Evolutionary conservation across 2,113 vertebrate genomes (phyloP), one percentile per base, ranked within the genome.

Genomic region (Lates calcarifer): DNA sequence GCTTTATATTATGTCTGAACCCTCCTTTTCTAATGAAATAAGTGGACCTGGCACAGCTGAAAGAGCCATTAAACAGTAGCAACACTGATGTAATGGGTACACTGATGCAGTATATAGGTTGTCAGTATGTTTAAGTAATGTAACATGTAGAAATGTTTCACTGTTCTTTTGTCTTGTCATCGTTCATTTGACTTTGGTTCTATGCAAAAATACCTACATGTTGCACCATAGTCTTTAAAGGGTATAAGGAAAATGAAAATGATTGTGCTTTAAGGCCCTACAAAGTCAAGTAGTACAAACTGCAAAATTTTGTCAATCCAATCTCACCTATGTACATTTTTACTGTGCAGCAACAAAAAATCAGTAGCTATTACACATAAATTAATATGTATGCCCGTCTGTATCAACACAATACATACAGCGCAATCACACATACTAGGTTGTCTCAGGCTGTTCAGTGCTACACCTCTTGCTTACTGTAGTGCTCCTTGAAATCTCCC

Each of bases 361-460:
- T 51, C 41, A 56, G 9, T 24, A 63, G 43, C 37, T 58, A 26
- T 37, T 24, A 20, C 15, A 49, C 15, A 58, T 15, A 47, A 71
- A 63, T 0, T 61, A 14, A 10, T 13, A 26, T 17, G 6, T 13
- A 43, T 26, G 4, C 49, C 39, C 20, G 15, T 29, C 37, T 18
- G 3, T 24, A 28, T 67, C 22, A 31, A 7, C 31, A 13, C 22
- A 45, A 9, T 66, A 22, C 31, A 37, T 64, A 74, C 9, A 37
- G 37, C 1, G 15, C 77, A 57, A 63, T n/a, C n/a, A 64, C 28
- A 41, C 68, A 49, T 0, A 18, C 51, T 64, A 24, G 71, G 96
- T 95, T 94, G 95, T 96, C 94, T 96, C 93, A 91, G 93, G 95
- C 94, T 95, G 70, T 66, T 95, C 94, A 95, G 93, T 94, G 91